phyloP scores from a whole-genome alignment of 2,797 vertebrate species.

The Enteromius mattozi region DNA sequence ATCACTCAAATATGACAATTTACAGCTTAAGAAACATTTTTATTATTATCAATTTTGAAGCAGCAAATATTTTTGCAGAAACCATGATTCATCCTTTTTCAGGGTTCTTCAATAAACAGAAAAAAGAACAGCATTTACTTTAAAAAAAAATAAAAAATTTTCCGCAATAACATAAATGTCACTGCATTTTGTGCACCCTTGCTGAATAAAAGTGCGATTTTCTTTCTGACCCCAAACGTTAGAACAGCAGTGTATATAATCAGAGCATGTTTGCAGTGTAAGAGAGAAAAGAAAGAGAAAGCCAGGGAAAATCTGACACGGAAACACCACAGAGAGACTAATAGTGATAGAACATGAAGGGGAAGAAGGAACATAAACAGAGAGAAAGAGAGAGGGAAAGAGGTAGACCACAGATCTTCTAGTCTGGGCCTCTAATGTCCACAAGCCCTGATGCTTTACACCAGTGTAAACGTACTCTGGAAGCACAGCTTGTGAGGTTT shows the following conservation, averaged over 20 bases:
- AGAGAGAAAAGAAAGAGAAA: constrained; percentile 11
- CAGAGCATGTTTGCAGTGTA: constrained; percentile 69
- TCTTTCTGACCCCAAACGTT: constrained; percentile 50
- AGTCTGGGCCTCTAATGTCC: constrained; percentile 28
- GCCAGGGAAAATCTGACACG: constrained; percentile 21
- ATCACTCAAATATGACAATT: not conserved
- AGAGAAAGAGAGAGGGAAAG: constrained; percentile 27
- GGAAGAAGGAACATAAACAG: constrained; percentile 24
- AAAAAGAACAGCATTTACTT: not conserved
- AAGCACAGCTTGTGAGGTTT: constrained; percentile 29
- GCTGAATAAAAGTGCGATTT: not conserved
- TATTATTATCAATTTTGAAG: not conserved
- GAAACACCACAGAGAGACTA: constrained; percentile 12
- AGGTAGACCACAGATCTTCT: constrained; percentile 49
- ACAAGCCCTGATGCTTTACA: constrained; percentile 23
- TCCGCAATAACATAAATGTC: not conserved
- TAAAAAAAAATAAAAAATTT: too few species aligned
- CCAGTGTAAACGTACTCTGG: constrained; percentile 22
- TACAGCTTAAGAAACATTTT: not conserved
- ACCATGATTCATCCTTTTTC: not conserved
- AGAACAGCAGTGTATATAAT: constrained; percentile 69
- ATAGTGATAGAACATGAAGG: constrained; percentile 57
- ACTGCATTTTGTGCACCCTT: not conserved
- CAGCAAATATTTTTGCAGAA: not conserved
- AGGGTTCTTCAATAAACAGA: not conserved